Base-by-base conservation (phyloP, 2,888 invertebrate species). In the Aphidoletes aphidimyza region DNA sequence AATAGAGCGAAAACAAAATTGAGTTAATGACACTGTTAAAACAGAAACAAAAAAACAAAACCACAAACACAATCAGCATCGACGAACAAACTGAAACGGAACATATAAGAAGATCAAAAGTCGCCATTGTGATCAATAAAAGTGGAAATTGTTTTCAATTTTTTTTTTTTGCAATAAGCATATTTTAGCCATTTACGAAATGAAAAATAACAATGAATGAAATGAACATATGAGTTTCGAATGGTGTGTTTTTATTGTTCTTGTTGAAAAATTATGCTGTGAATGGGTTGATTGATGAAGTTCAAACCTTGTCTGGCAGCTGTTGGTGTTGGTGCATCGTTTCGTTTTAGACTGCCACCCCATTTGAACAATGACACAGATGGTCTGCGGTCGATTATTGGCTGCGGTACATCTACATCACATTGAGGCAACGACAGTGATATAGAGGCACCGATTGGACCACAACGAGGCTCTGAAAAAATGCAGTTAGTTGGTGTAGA, bases 351-450 rank as follows among this genome's bases (percentile, higher is more conserved):
- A 83, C 86, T 87, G 87, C 88, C 88, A 86, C 88, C 89, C 92
- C 92, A 91, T 87, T 92, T 91, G 88, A 92, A 89, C 87, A 92
- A 88, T 47, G 93, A 93, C 85, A 93, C 93, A 59, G 93, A 92
- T 36, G 94, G 93, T 89, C 92, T 93, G 87, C 94, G 91, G 86
- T 92, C 93, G 88, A 94, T 93, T 88, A 94, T 90, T 86, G 94
- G 94, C 90, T 94, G 94, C 85, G 93, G 91, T 89, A 94, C 94
- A 88, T 92, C 90, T 88, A 94, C 94, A 89, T 93, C 90, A 87
- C 91, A 90, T 86, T 90, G 90, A 86, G 91, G 90, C 86, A 91
- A 92, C 88, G 93, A 91, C 88, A 89, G 88, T 87, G 91, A 90
- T 88, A 89, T 89, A 89, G 89, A 88, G 86, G 90, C 90, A 87